Evolutionary conservation across 64 coral and sea anemone genomes (phyloP).

Genomic region (Orbicella faveolata): DNA sequence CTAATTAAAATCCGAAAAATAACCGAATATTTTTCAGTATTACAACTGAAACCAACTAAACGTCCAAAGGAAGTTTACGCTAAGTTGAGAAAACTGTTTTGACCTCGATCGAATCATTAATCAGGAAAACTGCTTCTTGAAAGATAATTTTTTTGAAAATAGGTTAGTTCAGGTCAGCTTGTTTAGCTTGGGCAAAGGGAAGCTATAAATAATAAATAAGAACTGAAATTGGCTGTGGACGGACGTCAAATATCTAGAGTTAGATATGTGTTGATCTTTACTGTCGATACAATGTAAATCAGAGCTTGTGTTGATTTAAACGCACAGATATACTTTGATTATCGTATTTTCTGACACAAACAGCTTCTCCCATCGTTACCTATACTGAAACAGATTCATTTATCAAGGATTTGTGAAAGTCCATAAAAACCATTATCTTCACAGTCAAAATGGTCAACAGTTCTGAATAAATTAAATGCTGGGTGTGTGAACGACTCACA

Average conservation of each 20-base stretch:
- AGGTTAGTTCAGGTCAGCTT: not conserved
- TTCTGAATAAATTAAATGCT: no score
- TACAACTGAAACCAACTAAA: not conserved
- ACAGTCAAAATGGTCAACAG: no score
- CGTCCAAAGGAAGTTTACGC: not conserved
- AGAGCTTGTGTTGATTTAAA: no score
- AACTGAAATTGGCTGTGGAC: not conserved
- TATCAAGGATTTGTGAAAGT: no score
- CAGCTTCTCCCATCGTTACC: no score
- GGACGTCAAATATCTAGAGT: not conserved
- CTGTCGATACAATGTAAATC: no score
- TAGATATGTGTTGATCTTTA: not conserved
- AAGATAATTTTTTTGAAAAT: not conserved
- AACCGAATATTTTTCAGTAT: not conserved
- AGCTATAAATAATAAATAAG: conserved; percentile 9
- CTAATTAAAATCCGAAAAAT: conserved; percentile 9
- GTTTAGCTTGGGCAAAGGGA: not conserved
- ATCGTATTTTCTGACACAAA: no score
- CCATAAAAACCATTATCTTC: no score
- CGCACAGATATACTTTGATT: no score
- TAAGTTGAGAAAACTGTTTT: not conserved
- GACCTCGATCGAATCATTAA: not conserved
- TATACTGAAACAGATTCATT: no score
- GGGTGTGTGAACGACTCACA: no score
- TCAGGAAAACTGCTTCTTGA: not conserved